These are phyloP conservation scores for Cerastoderma edule DNA, from an alignment of 2,888 invertebrate species.

Conservation along the genomic window DNA sequence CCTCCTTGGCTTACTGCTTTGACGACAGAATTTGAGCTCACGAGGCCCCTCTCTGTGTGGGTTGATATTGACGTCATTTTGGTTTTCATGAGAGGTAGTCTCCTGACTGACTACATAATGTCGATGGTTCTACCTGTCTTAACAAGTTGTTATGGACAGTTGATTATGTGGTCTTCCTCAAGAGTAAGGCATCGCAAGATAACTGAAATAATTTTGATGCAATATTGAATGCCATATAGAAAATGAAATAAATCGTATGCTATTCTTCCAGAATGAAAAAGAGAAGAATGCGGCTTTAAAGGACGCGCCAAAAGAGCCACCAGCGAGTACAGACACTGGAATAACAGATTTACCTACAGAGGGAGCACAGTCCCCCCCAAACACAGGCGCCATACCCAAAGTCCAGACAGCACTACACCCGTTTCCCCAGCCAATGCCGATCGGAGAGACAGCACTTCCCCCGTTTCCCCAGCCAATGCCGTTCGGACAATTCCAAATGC, in stretches of 20 bases:
- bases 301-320: not conserved
- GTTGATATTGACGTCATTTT: too few species aligned
- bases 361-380: not conserved
- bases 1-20: too few species aligned
- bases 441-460: constrained; percentile 25
- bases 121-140: too few species aligned
- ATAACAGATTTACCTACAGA: not conserved
- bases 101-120: too few species aligned
- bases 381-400: constrained; percentile 21
- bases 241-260: not conserved
- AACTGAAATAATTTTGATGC: too few species aligned
- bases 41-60: too few species aligned
- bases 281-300: constrained; percentile 59
- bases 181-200: too few species aligned
- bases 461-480: constrained; percentile 25
- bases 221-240: too few species aligned
- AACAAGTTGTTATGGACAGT: too few species aligned
- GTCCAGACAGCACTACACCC: constrained; percentile 4
- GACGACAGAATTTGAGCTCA: too few species aligned
- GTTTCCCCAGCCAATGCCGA: constrained; percentile 26
- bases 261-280: constrained; percentile 49
- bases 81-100: too few species aligned
- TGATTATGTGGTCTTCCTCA: too few species aligned
- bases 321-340: not conserved
- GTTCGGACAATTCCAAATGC: constrained; percentile 57